Percentiles rank a stretch among this genome's conserved stretches.
These are phyloP conservation scores for Drepana arcuata DNA, from an alignment of 1,140 invertebrate genomes.

Conservation along the genomic window DNA sequence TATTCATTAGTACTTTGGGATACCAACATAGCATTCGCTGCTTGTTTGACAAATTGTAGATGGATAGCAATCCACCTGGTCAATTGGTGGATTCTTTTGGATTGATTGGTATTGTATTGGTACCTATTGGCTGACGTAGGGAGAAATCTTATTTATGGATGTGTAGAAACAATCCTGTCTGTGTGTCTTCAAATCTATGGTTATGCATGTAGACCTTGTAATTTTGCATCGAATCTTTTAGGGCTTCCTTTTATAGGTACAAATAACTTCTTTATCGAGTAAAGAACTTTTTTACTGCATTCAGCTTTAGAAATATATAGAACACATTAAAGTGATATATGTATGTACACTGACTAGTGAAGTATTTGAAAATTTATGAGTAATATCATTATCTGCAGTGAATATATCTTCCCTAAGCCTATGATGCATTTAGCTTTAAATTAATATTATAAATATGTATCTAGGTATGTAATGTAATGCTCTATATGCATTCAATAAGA, in stretches of 20 bases:
- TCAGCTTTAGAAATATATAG: neutral
- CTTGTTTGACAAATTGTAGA: neutral
- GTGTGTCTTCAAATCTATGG: too few species aligned
- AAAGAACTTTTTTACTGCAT: neutral
- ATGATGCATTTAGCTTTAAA: conserved; percentile 17
- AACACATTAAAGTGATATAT: neutral
- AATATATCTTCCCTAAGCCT: conserved; percentile 3
- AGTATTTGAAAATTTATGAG: neutral
- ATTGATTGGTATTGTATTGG: neutral
- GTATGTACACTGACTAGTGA: neutral
- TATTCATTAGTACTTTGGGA: neutral
- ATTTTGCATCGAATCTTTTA: conserved; percentile 43
- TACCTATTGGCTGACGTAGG: neutral
- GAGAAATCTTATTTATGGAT: too few species aligned
- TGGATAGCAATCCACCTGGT: neutral
- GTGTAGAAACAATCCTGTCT: too few species aligned
- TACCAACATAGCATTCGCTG: neutral
- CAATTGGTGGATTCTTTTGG: neutral
- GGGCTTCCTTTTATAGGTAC: conserved; percentile 27
- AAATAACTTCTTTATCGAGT: neutral
- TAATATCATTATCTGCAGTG: neutral
- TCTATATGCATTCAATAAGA: too few species aligned
- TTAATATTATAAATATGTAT: conserved; percentile 11
- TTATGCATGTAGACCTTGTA: too few species aligned
- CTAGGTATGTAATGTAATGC: conserved; percentile 2